These are phyloP conservation scores for Eulemur macaco DNA, from an alignment of 2,113 vertebrate species.

Conservation along the genomic window DNA sequence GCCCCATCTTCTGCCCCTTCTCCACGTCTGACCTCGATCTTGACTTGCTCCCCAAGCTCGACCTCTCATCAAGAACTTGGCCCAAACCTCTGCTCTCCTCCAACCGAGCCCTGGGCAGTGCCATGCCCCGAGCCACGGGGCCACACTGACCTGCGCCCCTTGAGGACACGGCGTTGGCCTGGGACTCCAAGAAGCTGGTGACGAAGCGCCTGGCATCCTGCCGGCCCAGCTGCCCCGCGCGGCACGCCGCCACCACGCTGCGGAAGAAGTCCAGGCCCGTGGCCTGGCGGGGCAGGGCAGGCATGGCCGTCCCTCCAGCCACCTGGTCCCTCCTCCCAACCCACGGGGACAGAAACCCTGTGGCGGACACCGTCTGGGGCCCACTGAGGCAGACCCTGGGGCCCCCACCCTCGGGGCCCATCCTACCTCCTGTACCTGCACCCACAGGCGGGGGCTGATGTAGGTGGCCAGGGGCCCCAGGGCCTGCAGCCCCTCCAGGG, in stretches of 20 bases:
- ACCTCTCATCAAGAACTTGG: background rate
- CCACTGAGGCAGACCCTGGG: background rate
- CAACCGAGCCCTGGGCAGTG: background rate
- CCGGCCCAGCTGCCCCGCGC: constrained; percentile 37
- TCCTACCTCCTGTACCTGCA: constrained; percentile 76
- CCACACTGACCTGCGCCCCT: constrained; percentile 67
- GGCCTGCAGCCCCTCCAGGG: constrained; percentile 48
- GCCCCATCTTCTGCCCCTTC: too few species aligned
- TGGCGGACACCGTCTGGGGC: fast-evolving
- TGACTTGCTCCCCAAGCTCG: background rate
- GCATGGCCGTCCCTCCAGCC: background rate
- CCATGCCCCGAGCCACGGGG: background rate
- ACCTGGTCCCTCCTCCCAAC: background rate
- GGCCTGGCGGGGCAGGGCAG: constrained; percentile 64
- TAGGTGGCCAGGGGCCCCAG: constrained; percentile 74
- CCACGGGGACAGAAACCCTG: background rate
- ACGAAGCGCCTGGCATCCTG: constrained; percentile 54
- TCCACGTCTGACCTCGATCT: background rate
- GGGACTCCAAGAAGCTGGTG: constrained; percentile 30
- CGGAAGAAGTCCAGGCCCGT: constrained; percentile 67
- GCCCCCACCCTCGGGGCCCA: fast-evolving
- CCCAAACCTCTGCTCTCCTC: background rate
- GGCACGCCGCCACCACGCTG: background rate
- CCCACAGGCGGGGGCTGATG: constrained; percentile 72
- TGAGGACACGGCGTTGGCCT: fast-evolving